A percentile compares a stretch with the other conserved stretches of the same genome.
Conservation (phyloP, 2,797 vertebrate genomes). For the Chiloscyllium punctatum region DNA sequence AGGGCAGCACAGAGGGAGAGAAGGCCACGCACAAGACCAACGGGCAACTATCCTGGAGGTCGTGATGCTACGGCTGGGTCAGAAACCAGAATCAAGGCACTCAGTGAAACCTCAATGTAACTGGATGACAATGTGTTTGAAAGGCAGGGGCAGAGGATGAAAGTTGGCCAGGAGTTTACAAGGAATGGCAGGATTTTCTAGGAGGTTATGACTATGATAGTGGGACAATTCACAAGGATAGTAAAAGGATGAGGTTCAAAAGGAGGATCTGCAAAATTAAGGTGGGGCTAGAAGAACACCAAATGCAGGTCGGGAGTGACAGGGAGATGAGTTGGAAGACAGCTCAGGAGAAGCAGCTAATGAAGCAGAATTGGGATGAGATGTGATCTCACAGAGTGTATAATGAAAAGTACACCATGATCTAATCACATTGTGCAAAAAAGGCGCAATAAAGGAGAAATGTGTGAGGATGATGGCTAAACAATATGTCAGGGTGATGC, state of each 20-base stretch:
- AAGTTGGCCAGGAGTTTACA: background rate
- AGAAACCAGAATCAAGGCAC: background rate
- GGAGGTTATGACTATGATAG: background rate
- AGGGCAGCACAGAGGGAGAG: background rate
- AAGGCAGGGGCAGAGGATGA: background rate
- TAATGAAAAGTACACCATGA: background rate
- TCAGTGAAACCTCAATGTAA: background rate
- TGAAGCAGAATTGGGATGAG: background rate
- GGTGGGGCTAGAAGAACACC: background rate
- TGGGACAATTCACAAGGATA: background rate
- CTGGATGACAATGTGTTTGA: background rate
- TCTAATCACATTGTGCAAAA: background rate
- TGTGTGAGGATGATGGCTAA: too few relatives aligned
- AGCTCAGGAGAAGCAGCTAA: background rate
- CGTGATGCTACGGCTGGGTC: background rate
- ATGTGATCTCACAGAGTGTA: background rate
- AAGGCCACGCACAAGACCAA: background rate
- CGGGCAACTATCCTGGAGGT: background rate
- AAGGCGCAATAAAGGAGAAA: too few relatives aligned
- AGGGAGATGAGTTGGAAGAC: background rate
- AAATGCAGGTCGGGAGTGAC: background rate
- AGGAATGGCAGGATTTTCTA: background rate
- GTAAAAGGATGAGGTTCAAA: background rate
- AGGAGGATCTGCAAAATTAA: background rate
- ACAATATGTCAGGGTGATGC: too few relatives aligned